Percentiles rank a stretch among this genome's conserved stretches.
These are phyloP conservation scores for Panulirus ornatus DNA, from an alignment of 1,140 invertebrate species.

Conservation along the genomic window DNA sequence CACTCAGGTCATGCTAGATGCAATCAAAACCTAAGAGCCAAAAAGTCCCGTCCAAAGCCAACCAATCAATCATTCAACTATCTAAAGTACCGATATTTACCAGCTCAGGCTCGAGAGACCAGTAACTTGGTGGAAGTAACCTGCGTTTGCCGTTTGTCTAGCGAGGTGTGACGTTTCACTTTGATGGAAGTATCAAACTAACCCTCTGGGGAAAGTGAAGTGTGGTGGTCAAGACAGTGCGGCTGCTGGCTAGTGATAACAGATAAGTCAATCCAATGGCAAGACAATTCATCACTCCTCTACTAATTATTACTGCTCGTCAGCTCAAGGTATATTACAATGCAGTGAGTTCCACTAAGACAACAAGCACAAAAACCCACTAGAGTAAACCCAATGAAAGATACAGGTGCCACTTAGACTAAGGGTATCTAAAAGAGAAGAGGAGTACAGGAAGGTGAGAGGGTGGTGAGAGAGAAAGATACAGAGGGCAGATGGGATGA, in stretches of 20 bases:
- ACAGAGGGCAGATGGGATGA: slow-evolving; percentile 51
- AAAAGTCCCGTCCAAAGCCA: slow-evolving; percentile 69
- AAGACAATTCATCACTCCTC: slow-evolving; percentile 66
- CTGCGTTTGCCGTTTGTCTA: slow-evolving; percentile 61
- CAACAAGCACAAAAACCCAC: slow-evolving; percentile 71
- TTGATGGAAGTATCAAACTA: slow-evolving; percentile 62
- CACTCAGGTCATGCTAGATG: slow-evolving; percentile 69
- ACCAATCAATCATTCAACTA: slow-evolving; percentile 70
- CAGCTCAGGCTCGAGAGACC: slow-evolving; percentile 59
- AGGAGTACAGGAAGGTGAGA: slow-evolving; percentile 40
- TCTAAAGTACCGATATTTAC: slow-evolving; percentile 67
- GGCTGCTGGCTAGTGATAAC: slow-evolving; percentile 66
- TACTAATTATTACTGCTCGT: slow-evolving; percentile 66
- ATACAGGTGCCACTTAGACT: slow-evolving; percentile 68
- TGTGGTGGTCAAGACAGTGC: slow-evolving; percentile 59
- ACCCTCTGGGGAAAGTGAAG: slow-evolving; percentile 70
- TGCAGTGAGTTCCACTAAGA: slow-evolving; percentile 73
- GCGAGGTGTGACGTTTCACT: slow-evolving; percentile 50
- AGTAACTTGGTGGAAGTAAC: slow-evolving; percentile 57
- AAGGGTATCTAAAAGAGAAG: slow-evolving; percentile 65
- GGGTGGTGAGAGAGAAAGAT: slow-evolving; percentile 47
- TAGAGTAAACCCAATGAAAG: slow-evolving; percentile 64
- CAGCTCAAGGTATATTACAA: slow-evolving; percentile 71
- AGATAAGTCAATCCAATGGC: slow-evolving; percentile 69
- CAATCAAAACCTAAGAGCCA: slow-evolving; percentile 63